Percentiles rank a stretch among this genome's conserved stretches.
These are phyloP conservation scores for Maconellicoccus hirsutus DNA, from an alignment of 1,140 invertebrate species.

Conservation along the genomic window DNA sequence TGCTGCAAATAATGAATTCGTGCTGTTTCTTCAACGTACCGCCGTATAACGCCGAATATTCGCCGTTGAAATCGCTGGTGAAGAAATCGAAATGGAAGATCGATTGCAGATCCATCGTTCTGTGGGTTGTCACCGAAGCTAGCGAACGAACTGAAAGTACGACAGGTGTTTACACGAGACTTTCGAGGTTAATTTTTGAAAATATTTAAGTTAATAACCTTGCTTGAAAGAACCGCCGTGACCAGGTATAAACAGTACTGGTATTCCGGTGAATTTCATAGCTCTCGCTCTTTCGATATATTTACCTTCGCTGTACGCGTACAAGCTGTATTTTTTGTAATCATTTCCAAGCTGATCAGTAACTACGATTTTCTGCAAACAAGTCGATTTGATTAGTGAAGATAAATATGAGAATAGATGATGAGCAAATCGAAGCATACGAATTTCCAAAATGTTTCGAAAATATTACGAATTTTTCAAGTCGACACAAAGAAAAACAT, in stretches of 20 bases:
- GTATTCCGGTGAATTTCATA: constrained; percentile 68
- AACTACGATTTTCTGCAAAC: constrained; percentile 52
- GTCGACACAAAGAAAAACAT: no score
- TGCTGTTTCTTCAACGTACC: constrained; percentile 65
- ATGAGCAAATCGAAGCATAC: no score
- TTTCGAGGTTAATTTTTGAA: neutral
- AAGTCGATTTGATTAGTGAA: no score
- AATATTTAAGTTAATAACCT: constrained; percentile 39
- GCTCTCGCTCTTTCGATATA: constrained; percentile 53
- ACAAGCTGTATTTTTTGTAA: constrained; percentile 62
- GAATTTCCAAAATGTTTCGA: no score
- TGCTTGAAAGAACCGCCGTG: constrained; percentile 86
- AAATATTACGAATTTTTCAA: no score
- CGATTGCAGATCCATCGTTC: constrained; percentile 46
- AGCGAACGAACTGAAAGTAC: constrained; percentile 59
- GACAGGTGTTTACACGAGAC: no score
- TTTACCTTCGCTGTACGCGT: constrained; percentile 80
- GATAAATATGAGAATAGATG: no score
- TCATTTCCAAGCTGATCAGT: constrained; percentile 37
- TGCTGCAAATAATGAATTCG: constrained; percentile 56
- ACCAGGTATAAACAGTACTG: constrained; percentile 84
- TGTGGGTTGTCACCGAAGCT: constrained; percentile 75
- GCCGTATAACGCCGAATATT: constrained; percentile 64
- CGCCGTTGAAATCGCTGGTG: constrained; percentile 69
- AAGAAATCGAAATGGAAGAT: constrained; percentile 79